Evolutionary conservation across 2,113 vertebrate species (phyloP), one percentile per base, ranked within the genome.

Genomic region (Prinia subflava): DNA sequence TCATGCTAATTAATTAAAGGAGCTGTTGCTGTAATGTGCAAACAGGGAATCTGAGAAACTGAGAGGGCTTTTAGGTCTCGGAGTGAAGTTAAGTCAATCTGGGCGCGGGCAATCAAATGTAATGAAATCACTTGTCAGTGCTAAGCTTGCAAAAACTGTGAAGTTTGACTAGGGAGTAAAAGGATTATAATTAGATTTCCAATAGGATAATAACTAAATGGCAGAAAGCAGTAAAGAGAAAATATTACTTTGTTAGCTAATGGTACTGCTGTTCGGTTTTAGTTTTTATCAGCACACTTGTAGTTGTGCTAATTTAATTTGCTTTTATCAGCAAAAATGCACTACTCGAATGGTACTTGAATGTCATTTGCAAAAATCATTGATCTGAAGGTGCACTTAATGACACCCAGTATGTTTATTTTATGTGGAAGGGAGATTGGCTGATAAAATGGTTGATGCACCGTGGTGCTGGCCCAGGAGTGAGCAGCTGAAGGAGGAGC

Each of bases 91-190:
- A 96, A 98, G 96, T 98, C 98, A 98, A 97, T 98, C 98, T 98
- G 97, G 97, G 97, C 89, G 49, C 89, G 75, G 97, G 98, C 98
- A 98, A 99, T 98, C 98, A 99, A 99, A 99, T 97, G 97, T 98
- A 98, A 98, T 99, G 98, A 98, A 98, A 98, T 98, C 98, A 98
- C 98, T 98, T 98, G 98, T 99, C 98, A 98, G 98, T 98, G 98
- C 98, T 98, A 98, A 98, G 98, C 98, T 98, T 98, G 98, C 98
- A 99, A 98, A 98, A 99, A 98, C 98, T 98, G 98, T 98, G 98
- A 98, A 98, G 98, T 98, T 98, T 98, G 98, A 98, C 98, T 98
- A 97, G 98, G 98, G 98, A 99, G 98, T 98, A 98, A 98, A 98
- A 98, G 98, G 97, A 98, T 98, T 98, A 98, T 99, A 99, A 99